Percentiles rank a stretch among this genome's conserved stretches.
phyloP scores from a whole-genome alignment of 1,140 invertebrate genomes.

The Piezodorus guildinii region DNA sequence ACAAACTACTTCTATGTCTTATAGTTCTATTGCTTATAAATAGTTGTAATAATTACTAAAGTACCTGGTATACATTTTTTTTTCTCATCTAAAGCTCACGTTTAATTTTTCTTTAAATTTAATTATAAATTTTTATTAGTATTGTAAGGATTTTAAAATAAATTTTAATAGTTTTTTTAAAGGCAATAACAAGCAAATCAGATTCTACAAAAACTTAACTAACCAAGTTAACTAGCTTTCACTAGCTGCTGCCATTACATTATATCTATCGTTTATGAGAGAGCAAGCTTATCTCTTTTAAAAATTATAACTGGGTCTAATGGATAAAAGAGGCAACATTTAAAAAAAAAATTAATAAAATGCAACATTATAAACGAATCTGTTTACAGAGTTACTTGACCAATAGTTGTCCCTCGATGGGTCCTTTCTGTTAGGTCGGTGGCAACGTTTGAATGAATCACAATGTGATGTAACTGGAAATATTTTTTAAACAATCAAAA shows the following conservation, averaged over 20 bases:
- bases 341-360: neutral
- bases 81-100: no score
- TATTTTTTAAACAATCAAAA: neutral
- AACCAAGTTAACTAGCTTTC: no score
- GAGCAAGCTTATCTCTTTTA: neutral
- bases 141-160: no score
- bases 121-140: no score
- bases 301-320: neutral
- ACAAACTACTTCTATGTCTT: no score
- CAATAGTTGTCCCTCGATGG: conserved; percentile 4
- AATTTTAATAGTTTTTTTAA: no score
- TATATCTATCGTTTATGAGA: neutral
- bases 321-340: neutral
- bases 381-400: conserved; percentile 14
- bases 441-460: conserved; percentile 9
- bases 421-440: neutral
- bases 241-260: conserved; percentile 9
- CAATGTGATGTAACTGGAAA: conserved; percentile 3
- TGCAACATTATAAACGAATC: conserved; percentile 8
- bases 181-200: no score
- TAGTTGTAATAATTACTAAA: no score
- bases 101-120: no score
- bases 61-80: no score
- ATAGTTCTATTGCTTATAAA: no score
- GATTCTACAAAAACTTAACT: no score